Evolutionary conservation across 2,888 invertebrate species (phyloP).

Genomic region (Bugulina stolonifera): DNA sequence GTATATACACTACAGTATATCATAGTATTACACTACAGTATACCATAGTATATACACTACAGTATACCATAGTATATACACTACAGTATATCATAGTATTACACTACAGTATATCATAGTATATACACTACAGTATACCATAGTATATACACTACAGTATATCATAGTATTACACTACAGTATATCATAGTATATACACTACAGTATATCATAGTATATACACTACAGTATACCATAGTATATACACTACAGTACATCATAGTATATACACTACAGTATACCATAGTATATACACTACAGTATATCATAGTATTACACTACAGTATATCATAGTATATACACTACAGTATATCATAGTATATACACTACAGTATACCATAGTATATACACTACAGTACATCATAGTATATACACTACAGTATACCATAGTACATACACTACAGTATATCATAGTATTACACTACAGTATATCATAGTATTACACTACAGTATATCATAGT

Average conservation of each 20-base stretch:
- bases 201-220: background rate
- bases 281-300: background rate
- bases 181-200: background rate
- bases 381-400: too few relatives aligned
- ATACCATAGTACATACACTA: too few relatives aligned
- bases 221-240: background rate
- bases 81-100: background rate
- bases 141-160: background rate
- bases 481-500: too few relatives aligned
- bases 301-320: background rate
- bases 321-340: background rate
- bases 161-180: background rate
- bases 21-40: background rate
- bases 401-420: too few relatives aligned
- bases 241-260: too few relatives aligned
- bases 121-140: background rate
- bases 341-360: too few relatives aligned
- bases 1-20: background rate
- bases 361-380: too few relatives aligned
- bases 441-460: too few relatives aligned
- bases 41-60: background rate
- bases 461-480: too few relatives aligned
- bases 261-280: background rate
- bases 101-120: background rate
- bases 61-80: slow-evolving; percentile 2